Conservation (phyloP, 2,113 vertebrate genomes). For the Daubentonia madagascariensis region DNA sequence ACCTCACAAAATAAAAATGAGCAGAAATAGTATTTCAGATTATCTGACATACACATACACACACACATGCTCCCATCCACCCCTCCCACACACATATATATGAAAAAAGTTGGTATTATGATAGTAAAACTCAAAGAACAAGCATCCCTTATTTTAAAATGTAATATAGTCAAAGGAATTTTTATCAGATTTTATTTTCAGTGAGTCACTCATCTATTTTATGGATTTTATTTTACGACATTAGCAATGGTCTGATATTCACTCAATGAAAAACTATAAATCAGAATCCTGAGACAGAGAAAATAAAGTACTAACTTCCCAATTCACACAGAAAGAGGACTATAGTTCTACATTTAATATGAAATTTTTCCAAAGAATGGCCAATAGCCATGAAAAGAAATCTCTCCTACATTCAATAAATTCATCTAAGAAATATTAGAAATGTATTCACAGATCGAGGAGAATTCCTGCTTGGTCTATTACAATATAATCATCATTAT, state of each 20-base stretch:
- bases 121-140: neutral
- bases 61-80: neutral
- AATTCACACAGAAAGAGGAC: neutral
- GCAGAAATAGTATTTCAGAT: conserved; percentile 50
- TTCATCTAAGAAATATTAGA: neutral
- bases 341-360: neutral
- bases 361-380: neutral
- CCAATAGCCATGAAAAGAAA: neutral
- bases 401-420: neutral
- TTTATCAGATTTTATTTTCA: neutral
- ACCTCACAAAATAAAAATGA: conserved; percentile 50
- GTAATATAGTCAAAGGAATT: neutral
- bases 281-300: neutral
- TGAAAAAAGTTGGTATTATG: conserved; percentile 13
- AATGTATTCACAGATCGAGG: neutral
- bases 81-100: neutral
- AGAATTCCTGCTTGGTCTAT: neutral
- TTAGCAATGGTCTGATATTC: neutral
- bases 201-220: neutral
- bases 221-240: neutral
- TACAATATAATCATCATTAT: neutral
- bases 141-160: neutral
- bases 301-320: neutral
- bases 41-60: neutral
- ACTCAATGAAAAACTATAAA: neutral